Conservation (phyloP, 2,888 invertebrate species). For the Bimastos eiseni region DNA sequence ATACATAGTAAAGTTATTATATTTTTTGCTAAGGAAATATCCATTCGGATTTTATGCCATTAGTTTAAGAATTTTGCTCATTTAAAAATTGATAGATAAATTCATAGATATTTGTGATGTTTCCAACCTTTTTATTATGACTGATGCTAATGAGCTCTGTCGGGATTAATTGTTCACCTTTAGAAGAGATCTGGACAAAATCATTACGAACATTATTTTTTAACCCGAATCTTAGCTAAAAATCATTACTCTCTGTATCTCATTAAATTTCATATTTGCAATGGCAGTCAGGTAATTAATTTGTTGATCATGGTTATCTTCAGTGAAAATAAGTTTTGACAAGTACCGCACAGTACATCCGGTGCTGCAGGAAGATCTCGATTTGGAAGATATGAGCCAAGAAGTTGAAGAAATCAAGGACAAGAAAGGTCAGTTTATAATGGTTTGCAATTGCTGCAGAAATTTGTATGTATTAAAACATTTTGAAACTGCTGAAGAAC, state of each 20-base stretch:
- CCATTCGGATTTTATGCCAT: too few relatives aligned
- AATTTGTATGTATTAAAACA: not conserved
- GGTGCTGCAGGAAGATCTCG: constrained; percentile 49
- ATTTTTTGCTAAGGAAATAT: too few relatives aligned
- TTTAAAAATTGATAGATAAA: not conserved
- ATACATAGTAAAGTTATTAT: too few relatives aligned
- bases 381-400: constrained; percentile 41
- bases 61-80: not conserved
- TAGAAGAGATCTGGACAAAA: not conserved
- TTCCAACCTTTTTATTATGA: not conserved
- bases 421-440: not conserved
- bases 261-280: not conserved
- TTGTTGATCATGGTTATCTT: not conserved
- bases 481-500: not conserved
- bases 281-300: not conserved
- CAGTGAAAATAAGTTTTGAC: constrained; percentile 58
- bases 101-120: not conserved
- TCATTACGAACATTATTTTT: not conserved
- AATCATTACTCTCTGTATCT: not conserved
- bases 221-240: not conserved
- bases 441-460: not conserved
- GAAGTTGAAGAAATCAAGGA: constrained; percentile 25
- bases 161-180: not conserved
- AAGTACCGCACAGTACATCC: constrained; percentile 57
- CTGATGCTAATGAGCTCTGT: not conserved